phyloP scores from a whole-genome alignment of 2,113 vertebrate species.

The Rhinogobius similis region DNA sequence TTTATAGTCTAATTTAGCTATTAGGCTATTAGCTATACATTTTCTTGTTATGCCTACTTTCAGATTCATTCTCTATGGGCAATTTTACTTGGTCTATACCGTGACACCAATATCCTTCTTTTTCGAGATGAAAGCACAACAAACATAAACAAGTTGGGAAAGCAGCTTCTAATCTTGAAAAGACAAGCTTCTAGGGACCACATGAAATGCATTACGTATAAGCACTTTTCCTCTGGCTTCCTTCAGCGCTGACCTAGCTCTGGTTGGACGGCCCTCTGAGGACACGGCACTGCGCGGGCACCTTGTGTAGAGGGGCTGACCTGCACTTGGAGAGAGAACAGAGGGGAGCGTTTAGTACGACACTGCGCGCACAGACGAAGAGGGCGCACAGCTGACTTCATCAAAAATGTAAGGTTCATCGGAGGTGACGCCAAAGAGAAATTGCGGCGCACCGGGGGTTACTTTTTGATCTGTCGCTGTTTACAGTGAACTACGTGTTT shows the following conservation, averaged over 20 bases:
- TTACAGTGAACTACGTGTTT: slow-evolving; percentile 23
- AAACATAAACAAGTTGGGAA: neutral
- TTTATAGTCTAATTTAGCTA: neutral
- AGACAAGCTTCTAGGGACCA: neutral
- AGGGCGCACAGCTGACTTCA: slow-evolving; percentile 62
- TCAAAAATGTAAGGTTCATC: slow-evolving; percentile 57
- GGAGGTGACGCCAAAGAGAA: slow-evolving; percentile 49
- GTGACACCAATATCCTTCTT: neutral
- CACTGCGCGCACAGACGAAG: slow-evolving; percentile 27
- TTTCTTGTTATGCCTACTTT: too few relatives aligned
- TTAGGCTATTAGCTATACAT: too few relatives aligned
- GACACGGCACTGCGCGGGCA: slow-evolving; percentile 24
- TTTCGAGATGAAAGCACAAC: neutral
- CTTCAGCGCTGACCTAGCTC: slow-evolving; percentile 37
- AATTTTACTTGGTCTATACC: neutral
- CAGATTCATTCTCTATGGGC: too few relatives aligned
- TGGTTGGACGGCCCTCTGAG: slow-evolving; percentile 26
- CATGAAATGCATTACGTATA: slow-evolving; percentile 1
- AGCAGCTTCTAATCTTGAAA: neutral
- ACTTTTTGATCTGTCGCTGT: slow-evolving; percentile 44
- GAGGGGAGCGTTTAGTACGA: slow-evolving; percentile 34
- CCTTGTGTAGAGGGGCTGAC: slow-evolving; percentile 34
- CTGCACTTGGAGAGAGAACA: slow-evolving; percentile 33
- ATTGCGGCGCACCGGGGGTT: slow-evolving; percentile 19
- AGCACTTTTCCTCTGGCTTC: slow-evolving; percentile 22